Conservation (phyloP, 2,888 invertebrate species). For the Leptopilina myrica region DNA sequence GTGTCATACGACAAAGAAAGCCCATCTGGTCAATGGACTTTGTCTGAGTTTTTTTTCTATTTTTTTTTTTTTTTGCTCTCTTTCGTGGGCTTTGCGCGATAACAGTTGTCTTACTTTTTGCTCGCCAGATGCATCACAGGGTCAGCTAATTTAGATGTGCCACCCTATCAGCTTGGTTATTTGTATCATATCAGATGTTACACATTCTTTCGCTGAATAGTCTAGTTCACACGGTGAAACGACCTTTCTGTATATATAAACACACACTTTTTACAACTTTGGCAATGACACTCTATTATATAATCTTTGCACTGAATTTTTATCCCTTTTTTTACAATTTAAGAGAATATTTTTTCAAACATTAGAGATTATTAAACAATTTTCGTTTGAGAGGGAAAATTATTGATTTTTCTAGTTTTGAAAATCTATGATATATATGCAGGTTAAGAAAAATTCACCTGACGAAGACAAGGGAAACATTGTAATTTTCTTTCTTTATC, state of each 20-base stretch:
- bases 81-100: slow-evolving; percentile 33
- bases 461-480: slow-evolving; percentile 70
- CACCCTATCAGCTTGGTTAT: slow-evolving; percentile 47
- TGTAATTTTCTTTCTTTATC: slow-evolving; percentile 66
- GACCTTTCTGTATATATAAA: not conserved
- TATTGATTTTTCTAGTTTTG: not conserved
- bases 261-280: not conserved
- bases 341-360: not conserved
- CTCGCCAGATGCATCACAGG: slow-evolving; percentile 65
- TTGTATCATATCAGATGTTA: slow-evolving; percentile 50
- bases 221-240: slow-evolving; percentile 41
- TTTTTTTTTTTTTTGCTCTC: slow-evolving; percentile 12
- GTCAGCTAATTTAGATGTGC: slow-evolving; percentile 61
- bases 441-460: slow-evolving; percentile 68
- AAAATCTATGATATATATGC: not conserved
- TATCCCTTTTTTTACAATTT: not conserved
- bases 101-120: slow-evolving; percentile 55
- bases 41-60: slow-evolving; percentile 40
- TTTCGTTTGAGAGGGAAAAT: not conserved
- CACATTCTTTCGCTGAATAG: slow-evolving; percentile 5
- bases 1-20: slow-evolving; percentile 39
- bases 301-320: not conserved
- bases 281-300: slow-evolving; percentile 11
- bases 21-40: slow-evolving; percentile 52
- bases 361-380: not conserved